Evolutionary conservation across 2,888 invertebrate species (phyloP), one percentile per base, ranked within the genome.

Genomic region (Morpho deidamia): DNA sequence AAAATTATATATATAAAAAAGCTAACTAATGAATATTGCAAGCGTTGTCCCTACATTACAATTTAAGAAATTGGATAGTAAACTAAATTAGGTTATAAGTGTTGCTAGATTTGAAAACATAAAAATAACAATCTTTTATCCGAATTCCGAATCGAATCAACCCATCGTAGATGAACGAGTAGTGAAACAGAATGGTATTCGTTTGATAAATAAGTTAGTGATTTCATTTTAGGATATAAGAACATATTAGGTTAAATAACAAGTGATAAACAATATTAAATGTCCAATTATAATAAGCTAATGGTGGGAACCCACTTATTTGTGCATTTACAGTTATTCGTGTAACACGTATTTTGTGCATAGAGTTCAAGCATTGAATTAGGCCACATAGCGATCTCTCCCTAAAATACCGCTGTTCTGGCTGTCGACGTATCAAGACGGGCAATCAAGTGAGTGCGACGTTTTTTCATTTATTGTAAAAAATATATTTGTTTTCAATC

Each of bases 331-430:
- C 89, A 89, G 89, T 89, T 89, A 89, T 76, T 80, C 86, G 83
- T 81, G 86, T 87, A 88, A 88, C 88, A 89, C 88, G 87, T 88
- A 89, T 89, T 87, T 89, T 88, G 89, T 89, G 88, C 86, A 89
- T 87, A 86, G 83, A 88, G 88, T 83, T 87, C 71, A 76, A 84
- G 84, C 84, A 84, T 85, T 85, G 89, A 90, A 90, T 90, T 90
- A 90, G 90, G 90, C 90, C 90, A 90, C 90, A 90, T 90, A 90
- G 90, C 90, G 89, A 90, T 90, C 89, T 90, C 90, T 90, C 90
- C 90, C 90, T 90, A 87, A 90, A 89, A 89, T 90, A 90, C 90
- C 90, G 90, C 90, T 89, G 89, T 83, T 88, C 86, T 85, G 87
- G 85, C 74, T 89, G 89, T 90, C 89, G 90, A 90, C 90, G 90